phyloP scores from a whole-genome alignment of 2,888 invertebrate species.

The Brachycybe producta region DNA sequence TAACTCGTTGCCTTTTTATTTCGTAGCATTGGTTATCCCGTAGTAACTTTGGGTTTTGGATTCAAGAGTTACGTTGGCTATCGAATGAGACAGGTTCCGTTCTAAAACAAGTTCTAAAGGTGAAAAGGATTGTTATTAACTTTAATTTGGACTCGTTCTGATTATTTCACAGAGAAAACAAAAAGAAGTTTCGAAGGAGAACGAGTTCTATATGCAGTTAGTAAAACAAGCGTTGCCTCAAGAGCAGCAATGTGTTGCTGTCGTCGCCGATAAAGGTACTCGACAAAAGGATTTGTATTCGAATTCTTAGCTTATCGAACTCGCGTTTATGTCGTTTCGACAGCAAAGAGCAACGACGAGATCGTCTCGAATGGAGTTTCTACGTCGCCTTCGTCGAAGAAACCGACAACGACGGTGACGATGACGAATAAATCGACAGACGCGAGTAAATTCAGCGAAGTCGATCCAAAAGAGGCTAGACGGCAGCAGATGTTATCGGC shows the following conservation, averaged over 20 bases:
- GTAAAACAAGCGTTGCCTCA: constrained; percentile 79
- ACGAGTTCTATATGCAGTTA: constrained; percentile 86
- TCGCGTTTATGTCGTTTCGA: background rate
- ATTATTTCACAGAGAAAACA: constrained; percentile 56
- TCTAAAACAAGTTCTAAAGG: background rate
- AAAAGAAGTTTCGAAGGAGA: constrained; percentile 84
- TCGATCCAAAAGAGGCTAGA: constrained; percentile 21
- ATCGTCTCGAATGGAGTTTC: constrained; percentile 1
- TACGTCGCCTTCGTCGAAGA: background rate
- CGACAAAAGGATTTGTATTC: too few relatives aligned
- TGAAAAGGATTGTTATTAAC: background rate
- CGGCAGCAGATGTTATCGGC: constrained; percentile 18
- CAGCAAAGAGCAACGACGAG: too few relatives aligned
- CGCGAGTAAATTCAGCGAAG: constrained; percentile 20
- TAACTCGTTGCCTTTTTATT: too few relatives aligned
- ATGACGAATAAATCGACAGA: background rate
- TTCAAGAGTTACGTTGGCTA: constrained; percentile 86
- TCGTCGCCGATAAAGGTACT: constrained; percentile 39
- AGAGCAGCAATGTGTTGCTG: constrained; percentile 38
- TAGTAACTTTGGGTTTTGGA: constrained; percentile 88
- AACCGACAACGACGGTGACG: background rate
- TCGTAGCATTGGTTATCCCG: constrained; percentile 74
- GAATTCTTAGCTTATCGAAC: too few relatives aligned
- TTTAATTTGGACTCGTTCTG: constrained; percentile 7
- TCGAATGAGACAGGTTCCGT: constrained; percentile 59